Conservation (phyloP, 2,797 vertebrate genomes). For the Trichosurus vulpecula region DNA sequence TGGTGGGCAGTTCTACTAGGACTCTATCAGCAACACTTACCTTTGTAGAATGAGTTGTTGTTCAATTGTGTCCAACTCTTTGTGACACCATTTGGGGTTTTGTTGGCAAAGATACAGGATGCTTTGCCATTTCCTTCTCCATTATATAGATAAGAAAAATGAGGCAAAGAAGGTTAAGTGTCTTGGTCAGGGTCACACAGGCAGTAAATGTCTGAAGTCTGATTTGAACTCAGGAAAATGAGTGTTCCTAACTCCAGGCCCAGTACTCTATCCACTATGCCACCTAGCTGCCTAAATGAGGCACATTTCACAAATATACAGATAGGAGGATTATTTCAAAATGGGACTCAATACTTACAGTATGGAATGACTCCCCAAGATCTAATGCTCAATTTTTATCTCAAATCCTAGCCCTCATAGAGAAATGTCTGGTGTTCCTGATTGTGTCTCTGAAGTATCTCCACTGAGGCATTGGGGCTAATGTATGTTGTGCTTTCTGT, state of each 20-base stretch:
- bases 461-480: too few species aligned
- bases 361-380: background rate
- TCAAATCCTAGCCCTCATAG: background rate
- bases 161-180: background rate
- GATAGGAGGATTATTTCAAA: too few species aligned
- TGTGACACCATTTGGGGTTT: background rate
- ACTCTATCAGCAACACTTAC: too few species aligned
- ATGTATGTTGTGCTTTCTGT: background rate
- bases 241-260: background rate
- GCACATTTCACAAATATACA: background rate
- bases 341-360: background rate
- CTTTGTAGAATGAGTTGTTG: background rate
- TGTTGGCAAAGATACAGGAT: background rate
- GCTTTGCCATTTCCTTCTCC: background rate
- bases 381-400: background rate
- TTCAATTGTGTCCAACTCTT: background rate
- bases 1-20: too few species aligned
- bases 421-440: background rate
- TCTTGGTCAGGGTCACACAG: background rate
- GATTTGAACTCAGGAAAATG: background rate
- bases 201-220: background rate
- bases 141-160: background rate
- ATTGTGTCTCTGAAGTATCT: background rate
- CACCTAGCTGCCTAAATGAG: background rate
- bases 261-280: background rate